phyloP scores from a whole-genome alignment of 2,797 vertebrate genomes.

The Schizopygopsis malacanthus region DNA sequence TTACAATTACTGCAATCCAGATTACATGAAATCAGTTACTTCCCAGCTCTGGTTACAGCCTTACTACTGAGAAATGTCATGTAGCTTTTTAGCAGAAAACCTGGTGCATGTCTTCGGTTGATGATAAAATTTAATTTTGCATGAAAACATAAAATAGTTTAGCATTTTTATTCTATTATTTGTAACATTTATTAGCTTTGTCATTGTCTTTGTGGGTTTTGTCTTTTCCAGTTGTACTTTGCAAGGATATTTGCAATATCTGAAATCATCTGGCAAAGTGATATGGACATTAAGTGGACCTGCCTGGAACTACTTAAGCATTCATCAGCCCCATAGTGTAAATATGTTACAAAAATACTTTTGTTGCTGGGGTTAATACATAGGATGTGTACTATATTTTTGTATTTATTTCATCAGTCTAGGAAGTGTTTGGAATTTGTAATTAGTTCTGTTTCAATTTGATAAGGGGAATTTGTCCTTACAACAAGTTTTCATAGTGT shows the following conservation, averaged over 20 bases:
- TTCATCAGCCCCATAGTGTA: background rate
- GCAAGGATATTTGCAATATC: background rate
- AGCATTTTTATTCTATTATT: background rate
- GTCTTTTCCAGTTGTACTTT: background rate
- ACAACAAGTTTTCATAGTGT: background rate
- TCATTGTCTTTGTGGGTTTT: background rate
- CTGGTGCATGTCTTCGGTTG: background rate
- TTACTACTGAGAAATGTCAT: background rate
- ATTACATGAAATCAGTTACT: too few relatives aligned
- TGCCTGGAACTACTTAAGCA: background rate
- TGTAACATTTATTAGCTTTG: background rate
- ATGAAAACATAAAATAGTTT: background rate
- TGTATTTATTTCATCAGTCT: background rate
- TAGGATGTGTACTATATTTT: background rate
- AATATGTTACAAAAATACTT: background rate
- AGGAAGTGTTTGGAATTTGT: background rate
- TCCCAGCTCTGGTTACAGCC: background rate
- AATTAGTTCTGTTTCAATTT: slow-evolving; percentile 27
- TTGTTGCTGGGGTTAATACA: background rate
- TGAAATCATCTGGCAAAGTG: background rate
- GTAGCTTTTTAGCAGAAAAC: background rate
- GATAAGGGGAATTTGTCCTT: slow-evolving; percentile 12
- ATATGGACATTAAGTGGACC: background rate
- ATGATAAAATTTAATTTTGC: background rate
- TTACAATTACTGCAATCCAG: too few relatives aligned